Conservation (phyloP, 2,797 vertebrate species). For the Gymnothorax javanicus region DNA sequence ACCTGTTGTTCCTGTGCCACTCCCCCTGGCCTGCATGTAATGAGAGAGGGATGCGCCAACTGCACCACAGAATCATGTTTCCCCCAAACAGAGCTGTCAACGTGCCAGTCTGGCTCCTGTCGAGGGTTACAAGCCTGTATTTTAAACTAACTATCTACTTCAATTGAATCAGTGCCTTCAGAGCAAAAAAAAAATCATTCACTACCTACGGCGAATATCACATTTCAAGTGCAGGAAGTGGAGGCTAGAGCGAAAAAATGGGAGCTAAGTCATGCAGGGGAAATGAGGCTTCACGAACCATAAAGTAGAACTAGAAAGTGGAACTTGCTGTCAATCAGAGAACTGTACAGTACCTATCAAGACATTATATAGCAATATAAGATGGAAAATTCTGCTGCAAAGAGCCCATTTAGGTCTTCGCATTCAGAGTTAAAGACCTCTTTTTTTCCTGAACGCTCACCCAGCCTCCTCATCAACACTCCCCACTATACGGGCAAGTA, state of each 20-base stretch:
- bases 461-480: not conserved
- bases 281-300: not conserved
- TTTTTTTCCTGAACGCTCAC: too few species aligned
- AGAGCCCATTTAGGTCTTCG: not conserved
- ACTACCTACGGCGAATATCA: not conserved
- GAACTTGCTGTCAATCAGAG: not conserved
- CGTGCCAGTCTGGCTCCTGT: not conserved
- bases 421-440: constrained; percentile 45
- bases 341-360: not conserved
- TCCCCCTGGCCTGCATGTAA: not conserved
- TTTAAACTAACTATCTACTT: not conserved
- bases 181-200: not conserved
- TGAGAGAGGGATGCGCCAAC: not conserved
- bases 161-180: not conserved
- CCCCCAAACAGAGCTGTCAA: constrained; percentile 1
- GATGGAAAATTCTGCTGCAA: not conserved
- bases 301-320: not conserved
- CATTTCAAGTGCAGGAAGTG: not conserved
- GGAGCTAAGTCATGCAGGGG: not conserved
- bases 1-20: constrained; percentile 6
- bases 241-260: not conserved
- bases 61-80: not conserved
- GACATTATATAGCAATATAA: not conserved
- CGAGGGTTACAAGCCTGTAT: not conserved
- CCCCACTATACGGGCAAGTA: not conserved